Evolutionary conservation across 2,113 vertebrate species (phyloP), one percentile per base, ranked within the genome.

Genomic region (Gallinago undulata): DNA sequence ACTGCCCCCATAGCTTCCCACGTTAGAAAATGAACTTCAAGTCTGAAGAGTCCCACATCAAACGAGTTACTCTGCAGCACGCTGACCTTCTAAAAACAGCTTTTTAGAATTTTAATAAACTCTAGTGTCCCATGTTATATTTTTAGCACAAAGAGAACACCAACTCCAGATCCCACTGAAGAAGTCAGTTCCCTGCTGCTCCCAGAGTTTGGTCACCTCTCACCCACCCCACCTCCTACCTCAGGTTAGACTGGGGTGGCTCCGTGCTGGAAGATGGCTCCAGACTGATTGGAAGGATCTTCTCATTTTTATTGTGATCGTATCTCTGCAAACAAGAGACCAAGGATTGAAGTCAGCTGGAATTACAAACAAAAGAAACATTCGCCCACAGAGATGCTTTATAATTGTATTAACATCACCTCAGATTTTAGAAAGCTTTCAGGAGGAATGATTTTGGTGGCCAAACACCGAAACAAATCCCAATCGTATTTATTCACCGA

Each of bases 281-380:
- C 91, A 99, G 98, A 83, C 99, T 99, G 93, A 99, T 98, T 23
- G 99, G 99, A 96, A 99, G 98, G 67, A 99, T 98, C 97, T 99
- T 99, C 91, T 99, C 99, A 56, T 98, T 99, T 96, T 99, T 99
- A 94, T 98, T 99, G 96, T 99, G 98, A 96, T 99, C 99, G 2
- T 99, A 99, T 94, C 98, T 99, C 99, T 99, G 97, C 35, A 57
- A 97, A 56, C 62, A 88, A 98, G 84, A 96, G 83, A 93, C 11
- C 81, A 76, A 89, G 69, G 39, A 77, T 0, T 89, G 55, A 84
- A 94, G 77, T 79, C 80, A 93, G 79, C 45, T 45, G 53, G 25
- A 60, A 77, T 86, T 45, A 89, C 1, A 2, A 81, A 69, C 59
- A 78, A 79, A 78, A 76, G 57, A 67, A 68, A 55, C 23, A 16